phyloP scores from a whole-genome alignment of 1,140 invertebrate species.

The Papilio polytes region DNA sequence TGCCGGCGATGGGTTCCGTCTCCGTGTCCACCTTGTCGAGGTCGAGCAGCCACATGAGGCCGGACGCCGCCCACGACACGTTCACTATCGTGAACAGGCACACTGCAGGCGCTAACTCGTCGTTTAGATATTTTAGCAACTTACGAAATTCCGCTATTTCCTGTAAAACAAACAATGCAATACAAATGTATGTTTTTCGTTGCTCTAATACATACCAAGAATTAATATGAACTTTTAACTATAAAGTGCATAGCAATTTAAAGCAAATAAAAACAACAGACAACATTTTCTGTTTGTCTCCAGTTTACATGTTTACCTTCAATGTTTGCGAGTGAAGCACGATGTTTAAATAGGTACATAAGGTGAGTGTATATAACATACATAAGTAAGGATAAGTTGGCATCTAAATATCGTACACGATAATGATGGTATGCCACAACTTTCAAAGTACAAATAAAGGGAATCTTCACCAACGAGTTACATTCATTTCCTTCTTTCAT shows the following conservation, averaged over 20 bases:
- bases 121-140: conserved; percentile 89
- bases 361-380: too few relatives aligned
- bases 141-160: conserved; percentile 91
- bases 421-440: neutral
- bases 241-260: too few relatives aligned
- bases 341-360: too few relatives aligned
- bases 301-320: too few relatives aligned
- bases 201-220: too few relatives aligned
- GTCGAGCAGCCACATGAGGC: conserved; percentile 87
- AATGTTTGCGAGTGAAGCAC: too few relatives aligned
- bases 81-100: conserved; percentile 91
- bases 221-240: too few relatives aligned
- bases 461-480: neutral
- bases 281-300: too few relatives aligned
- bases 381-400: too few relatives aligned
- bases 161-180: conserved; percentile 80
- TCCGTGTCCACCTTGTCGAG: conserved; percentile 84
- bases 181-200: too few relatives aligned
- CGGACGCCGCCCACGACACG: conserved; percentile 88
- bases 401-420: neutral
- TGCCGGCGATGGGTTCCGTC: conserved; percentile 84
- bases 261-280: too few relatives aligned
- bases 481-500: neutral
- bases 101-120: conserved; percentile 88
- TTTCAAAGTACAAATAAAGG: too few relatives aligned